Evolutionary conservation across 2,113 vertebrate genomes (phyloP).

Genomic region (Dolichallabes microphthalmus): DNA sequence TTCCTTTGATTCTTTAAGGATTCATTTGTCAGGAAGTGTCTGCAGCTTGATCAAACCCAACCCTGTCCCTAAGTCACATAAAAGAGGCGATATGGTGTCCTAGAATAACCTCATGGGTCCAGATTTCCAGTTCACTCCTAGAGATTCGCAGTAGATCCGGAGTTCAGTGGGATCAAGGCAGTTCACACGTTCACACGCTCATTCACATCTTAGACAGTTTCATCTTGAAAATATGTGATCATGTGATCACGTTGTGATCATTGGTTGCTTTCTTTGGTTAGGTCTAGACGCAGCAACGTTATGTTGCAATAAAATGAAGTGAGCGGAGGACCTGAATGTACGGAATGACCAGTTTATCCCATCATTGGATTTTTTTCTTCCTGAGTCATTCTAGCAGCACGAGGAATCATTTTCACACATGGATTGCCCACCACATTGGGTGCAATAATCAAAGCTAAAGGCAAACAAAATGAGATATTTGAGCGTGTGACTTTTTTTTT

Average conservation of each 20-base stretch:
- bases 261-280: too few species aligned
- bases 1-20: not conserved
- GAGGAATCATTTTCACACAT: too few species aligned
- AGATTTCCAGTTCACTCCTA: not conserved
- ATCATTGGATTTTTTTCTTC: too few species aligned
- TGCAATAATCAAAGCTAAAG: not conserved
- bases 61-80: constrained; percentile 17
- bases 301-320: too few species aligned
- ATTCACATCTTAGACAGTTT: not conserved
- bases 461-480: not conserved
- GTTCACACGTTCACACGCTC: not conserved
- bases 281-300: too few species aligned
- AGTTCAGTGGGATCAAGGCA: not conserved
- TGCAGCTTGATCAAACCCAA: not conserved
- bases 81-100: not conserved
- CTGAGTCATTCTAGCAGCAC: too few species aligned
- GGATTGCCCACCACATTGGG: too few species aligned
- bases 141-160: not conserved
- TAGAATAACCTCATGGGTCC: not conserved
- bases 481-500: too few species aligned
- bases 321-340: too few species aligned
- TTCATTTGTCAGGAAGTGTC: constrained; percentile 11
- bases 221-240: not conserved
- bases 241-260: too few species aligned
- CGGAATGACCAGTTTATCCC: too few species aligned